phyloP scores from a whole-genome alignment of 2,888 invertebrate species.

The Eulithis testata region DNA sequence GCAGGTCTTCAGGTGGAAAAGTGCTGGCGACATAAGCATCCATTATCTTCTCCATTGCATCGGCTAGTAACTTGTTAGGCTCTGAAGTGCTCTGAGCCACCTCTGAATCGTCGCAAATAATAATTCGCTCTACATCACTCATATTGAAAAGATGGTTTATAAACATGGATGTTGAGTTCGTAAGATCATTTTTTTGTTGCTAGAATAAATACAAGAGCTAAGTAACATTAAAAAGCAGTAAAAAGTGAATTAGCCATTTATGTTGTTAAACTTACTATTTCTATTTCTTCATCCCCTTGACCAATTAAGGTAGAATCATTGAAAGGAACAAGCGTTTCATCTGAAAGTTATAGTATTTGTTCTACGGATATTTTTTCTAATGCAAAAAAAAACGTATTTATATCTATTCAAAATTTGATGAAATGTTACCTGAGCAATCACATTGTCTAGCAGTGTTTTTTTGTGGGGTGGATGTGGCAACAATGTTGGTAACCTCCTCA shows the following conservation, averaged over 20 bases:
- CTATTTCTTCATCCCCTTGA: conserved; percentile 73
- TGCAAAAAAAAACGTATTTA: too few relatives aligned
- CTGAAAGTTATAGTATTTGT: conserved; percentile 43
- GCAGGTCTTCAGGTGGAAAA: conserved; percentile 45
- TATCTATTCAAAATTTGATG: too few relatives aligned
- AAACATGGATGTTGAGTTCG: conserved; percentile 67
- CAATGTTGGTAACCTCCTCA: conserved; percentile 51
- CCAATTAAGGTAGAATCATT: conserved; percentile 61
- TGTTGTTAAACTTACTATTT: conserved; percentile 47
- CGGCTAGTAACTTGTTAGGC: conserved; percentile 47
- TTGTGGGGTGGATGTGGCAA: conserved; percentile 73
- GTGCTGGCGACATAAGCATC: conserved; percentile 56
- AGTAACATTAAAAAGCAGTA: background rate
- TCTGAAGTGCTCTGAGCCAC: conserved; percentile 44
- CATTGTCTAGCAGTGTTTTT: conserved; percentile 43
- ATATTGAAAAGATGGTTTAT: conserved; percentile 73
- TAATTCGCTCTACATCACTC: conserved; percentile 66
- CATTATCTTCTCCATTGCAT: conserved; percentile 60
- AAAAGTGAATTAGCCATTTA: background rate
- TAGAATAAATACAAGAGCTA: conserved; percentile 41
- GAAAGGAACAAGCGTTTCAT: conserved; percentile 42
- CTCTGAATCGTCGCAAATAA: conserved; percentile 50
- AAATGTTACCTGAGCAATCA: background rate
- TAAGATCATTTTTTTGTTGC: conserved; percentile 55
- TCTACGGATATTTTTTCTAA: background rate